These are phyloP conservation scores for Ameiurus melas DNA, from an alignment of 2,113 vertebrate species.

Conservation along the genomic window DNA sequence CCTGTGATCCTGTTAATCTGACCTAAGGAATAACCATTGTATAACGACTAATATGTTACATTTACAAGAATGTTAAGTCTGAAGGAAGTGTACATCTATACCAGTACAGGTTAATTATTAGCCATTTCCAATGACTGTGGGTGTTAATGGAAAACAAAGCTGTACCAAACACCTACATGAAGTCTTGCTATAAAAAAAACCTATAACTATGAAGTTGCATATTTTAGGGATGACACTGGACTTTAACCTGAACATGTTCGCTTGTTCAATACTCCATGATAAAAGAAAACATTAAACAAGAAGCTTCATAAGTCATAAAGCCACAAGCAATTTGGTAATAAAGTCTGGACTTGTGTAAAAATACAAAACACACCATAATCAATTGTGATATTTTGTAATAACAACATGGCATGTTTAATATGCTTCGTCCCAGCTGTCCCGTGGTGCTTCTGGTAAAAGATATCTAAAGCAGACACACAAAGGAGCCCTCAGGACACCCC, in stretches of 20 bases:
- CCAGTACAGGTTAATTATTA: slow-evolving; percentile 34
- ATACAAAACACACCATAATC: slow-evolving; percentile 12
- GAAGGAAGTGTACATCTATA: not conserved
- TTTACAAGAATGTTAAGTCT: slow-evolving; percentile 5
- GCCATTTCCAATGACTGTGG: not conserved
- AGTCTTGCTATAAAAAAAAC: not conserved
- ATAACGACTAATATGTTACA: slow-evolving; percentile 16
- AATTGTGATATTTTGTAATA: slow-evolving; percentile 12
- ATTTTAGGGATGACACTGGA: not conserved
- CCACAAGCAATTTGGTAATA: not conserved
- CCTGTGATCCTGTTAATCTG: not conserved
- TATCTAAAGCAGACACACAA: slow-evolving; percentile 44
- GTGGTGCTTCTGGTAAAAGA: slow-evolving; percentile 37
- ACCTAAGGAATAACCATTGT: not conserved
- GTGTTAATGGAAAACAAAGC: slow-evolving; percentile 32
- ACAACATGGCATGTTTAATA: slow-evolving; percentile 16
- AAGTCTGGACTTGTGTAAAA: slow-evolving; percentile 30
- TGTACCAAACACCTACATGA: not conserved
- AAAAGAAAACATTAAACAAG: not conserved
- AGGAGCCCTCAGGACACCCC: not conserved
- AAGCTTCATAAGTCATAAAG: slow-evolving; percentile 42
- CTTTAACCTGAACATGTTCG: not conserved
- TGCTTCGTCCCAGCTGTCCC: slow-evolving; percentile 7
- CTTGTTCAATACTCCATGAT: not conserved
- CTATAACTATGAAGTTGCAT: not conserved